These are phyloP conservation scores for Rhagonycha lutea DNA, from an alignment of 2,888 invertebrate species.

Conservation along the genomic window DNA sequence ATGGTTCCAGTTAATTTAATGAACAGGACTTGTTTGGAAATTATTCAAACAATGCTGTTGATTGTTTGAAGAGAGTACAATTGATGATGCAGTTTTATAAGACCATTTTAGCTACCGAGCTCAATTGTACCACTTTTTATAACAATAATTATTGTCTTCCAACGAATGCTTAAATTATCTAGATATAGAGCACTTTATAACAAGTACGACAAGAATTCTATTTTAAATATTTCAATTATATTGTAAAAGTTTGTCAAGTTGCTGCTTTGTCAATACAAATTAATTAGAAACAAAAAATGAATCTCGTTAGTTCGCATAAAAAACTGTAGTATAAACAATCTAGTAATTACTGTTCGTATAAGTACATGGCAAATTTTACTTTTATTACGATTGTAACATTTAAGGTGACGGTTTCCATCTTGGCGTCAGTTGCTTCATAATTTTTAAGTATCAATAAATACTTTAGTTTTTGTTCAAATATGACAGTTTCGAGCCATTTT, in stretches of 20 bases:
- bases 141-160: constrained; percentile 26
- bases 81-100: constrained; percentile 32
- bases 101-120: constrained; percentile 26
- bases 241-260: neutral
- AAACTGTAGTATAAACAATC: neutral
- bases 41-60: constrained; percentile 27
- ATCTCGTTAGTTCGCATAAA: neutral
- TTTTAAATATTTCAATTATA: neutral
- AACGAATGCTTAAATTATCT: constrained; percentile 1
- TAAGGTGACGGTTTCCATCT: too few relatives aligned
- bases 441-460: too few relatives aligned
- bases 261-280: neutral
- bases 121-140: constrained; percentile 33
- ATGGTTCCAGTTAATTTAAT: constrained; percentile 9
- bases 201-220: neutral
- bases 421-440: too few relatives aligned
- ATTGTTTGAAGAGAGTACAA: constrained; percentile 25
- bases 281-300: neutral
- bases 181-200: neutral
- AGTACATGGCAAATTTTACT: neutral
- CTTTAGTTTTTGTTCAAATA: too few relatives aligned
- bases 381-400: too few relatives aligned
- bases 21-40: constrained; percentile 16
- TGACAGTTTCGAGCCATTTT: too few relatives aligned
- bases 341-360: neutral